These are phyloP conservation scores for Saturnia japonica DNA, from an alignment of 2,888 invertebrate species.

Conservation along the genomic window DNA sequence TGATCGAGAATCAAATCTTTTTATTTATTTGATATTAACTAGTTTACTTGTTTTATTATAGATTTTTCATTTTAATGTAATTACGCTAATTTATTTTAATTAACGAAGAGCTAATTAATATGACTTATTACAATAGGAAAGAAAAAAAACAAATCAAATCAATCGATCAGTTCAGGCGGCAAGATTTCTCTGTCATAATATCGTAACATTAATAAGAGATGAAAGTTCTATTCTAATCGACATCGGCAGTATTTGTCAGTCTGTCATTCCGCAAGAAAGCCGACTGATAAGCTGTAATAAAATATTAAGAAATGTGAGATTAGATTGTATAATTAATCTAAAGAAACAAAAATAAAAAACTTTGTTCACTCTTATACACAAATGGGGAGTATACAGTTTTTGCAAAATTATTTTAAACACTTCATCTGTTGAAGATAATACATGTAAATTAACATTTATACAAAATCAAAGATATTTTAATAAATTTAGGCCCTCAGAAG, in stretches of 20 bases:
- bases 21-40: background rate
- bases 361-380: background rate
- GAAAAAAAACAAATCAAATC: background rate
- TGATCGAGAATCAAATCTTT: background rate
- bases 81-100: background rate
- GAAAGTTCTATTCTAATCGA: conserved; percentile 48
- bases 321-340: background rate
- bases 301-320: conserved; percentile 19
- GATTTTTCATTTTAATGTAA: background rate
- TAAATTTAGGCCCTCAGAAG: too few species aligned
- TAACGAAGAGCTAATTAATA: background rate
- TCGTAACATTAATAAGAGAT: conserved; percentile 39
- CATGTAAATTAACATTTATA: too few species aligned
- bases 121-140: background rate
- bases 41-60: background rate
- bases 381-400: background rate
- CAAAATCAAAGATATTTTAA: too few species aligned
- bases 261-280: conserved; percentile 36
- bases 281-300: conserved; percentile 18
- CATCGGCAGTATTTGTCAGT: too few species aligned
- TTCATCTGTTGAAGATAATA: too few species aligned
- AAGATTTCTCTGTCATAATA: conserved; percentile 43
- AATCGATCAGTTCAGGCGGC: conserved; percentile 28
- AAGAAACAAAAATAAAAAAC: background rate
- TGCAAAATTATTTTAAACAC: too few species aligned